These are phyloP conservation scores for Elysia chlorotica DNA, from an alignment of 1,140 invertebrate genomes.

Conservation along the genomic window DNA sequence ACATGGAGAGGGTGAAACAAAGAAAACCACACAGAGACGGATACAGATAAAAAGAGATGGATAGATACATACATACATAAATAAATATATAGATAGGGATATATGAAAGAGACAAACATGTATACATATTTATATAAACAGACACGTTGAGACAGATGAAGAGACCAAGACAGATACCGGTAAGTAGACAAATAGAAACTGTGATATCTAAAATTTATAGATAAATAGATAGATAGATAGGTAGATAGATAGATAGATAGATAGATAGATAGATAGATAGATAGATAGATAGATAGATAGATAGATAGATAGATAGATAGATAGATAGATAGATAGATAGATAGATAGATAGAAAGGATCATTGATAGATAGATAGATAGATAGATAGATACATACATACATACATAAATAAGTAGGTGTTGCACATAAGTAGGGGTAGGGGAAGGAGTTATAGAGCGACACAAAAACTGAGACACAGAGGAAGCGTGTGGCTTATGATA, in stretches of 20 bases:
- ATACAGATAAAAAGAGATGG: background rate
- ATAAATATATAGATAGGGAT: background rate
- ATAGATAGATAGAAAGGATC: too few species aligned
- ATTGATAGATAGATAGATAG: too few species aligned
- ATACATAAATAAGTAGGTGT: too few species aligned
- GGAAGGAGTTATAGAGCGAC: too few species aligned
- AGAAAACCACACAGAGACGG: background rate
- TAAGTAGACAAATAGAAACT: background rate
- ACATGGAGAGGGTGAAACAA: background rate
- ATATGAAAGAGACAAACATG: slow-evolving; percentile 9
- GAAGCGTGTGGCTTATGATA: too few species aligned
- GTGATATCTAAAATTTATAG: background rate
- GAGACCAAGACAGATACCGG: background rate
- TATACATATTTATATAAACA: slow-evolving; percentile 2
- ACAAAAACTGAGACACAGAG: too few species aligned
- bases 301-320: too few species aligned
- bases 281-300: background rate
- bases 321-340: too few species aligned
- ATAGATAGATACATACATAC: too few species aligned
- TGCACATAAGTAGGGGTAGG: too few species aligned
- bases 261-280: background rate
- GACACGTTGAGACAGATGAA: background rate
- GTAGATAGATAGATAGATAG: background rate
- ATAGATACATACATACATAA: slow-evolving; percentile 10
- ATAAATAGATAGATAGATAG: too few species aligned